Conservation (phyloP, 1,140 invertebrate genomes). For the Leguminivora glycinivorella region DNA sequence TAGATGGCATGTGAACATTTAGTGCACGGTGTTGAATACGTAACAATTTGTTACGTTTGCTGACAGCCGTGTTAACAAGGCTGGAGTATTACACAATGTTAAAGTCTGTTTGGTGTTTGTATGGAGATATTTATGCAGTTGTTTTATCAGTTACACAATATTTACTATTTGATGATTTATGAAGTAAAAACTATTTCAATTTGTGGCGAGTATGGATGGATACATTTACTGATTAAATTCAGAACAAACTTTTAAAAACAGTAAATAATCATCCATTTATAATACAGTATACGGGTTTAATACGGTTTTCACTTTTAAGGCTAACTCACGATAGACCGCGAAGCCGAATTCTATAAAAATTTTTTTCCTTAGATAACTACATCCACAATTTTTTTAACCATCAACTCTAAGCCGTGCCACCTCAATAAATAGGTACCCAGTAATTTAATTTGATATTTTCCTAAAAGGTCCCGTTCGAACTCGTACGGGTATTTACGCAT, state of each 20-base stretch:
- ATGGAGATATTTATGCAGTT: background rate
- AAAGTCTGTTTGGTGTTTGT: background rate
- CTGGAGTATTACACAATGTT: background rate
- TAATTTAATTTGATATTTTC: no score
- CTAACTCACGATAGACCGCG: no score
- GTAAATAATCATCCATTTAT: no score
- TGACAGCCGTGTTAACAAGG: background rate
- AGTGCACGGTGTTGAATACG: background rate
- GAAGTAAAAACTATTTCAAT: background rate
- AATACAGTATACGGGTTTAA: no score
- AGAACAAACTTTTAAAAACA: background rate
- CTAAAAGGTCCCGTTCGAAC: background rate
- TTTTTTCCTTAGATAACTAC: no score
- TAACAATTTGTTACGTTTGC: background rate
- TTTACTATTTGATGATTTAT: background rate
- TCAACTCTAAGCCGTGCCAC: no score
- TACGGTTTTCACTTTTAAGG: no score
- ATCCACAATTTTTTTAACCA: no score
- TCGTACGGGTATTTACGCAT: background rate
- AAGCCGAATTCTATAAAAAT: no score
- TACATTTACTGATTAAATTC: no score
- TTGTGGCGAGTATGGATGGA: background rate
- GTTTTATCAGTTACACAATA: background rate
- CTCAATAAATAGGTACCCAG: no score
- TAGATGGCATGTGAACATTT: background rate